Percentiles rank a stretch among this genome's conserved stretches.
phyloP scores from a whole-genome alignment of 2,113 vertebrate species.

The Crotalus tigris region DNA sequence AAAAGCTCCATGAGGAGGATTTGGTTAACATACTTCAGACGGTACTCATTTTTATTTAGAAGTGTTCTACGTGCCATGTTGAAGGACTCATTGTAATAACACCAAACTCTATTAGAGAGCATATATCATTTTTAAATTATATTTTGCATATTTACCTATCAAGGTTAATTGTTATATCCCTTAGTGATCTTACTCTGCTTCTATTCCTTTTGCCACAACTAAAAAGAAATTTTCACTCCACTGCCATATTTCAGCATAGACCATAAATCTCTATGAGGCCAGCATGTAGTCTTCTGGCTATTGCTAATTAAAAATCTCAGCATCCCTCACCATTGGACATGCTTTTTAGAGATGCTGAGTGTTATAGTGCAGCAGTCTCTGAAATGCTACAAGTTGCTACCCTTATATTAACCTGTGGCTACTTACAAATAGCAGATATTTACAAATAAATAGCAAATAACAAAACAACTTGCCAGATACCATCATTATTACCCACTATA shows the following conservation, averaged over 20 bases:
- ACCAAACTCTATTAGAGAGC: background rate
- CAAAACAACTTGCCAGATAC: background rate
- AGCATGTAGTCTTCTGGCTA: background rate
- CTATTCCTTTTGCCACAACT: background rate
- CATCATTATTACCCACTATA: background rate
- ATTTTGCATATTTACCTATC: background rate
- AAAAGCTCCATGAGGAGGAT: background rate
- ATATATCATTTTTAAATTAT: background rate
- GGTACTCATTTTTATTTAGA: background rate
- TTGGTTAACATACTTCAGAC: background rate
- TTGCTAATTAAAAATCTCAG: background rate
- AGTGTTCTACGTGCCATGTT: background rate
- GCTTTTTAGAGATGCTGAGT: background rate
- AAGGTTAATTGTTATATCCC: background rate
- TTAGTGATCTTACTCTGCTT: background rate
- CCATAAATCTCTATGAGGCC: background rate
- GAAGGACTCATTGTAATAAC: background rate
- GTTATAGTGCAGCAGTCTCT: background rate
- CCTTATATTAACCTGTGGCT: background rate
- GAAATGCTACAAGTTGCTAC: background rate
- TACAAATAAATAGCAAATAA: background rate
- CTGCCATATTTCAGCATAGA: background rate
- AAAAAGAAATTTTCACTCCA: background rate
- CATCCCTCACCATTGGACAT: background rate
- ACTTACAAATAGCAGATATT: background rate